Evolutionary conservation across 2,888 invertebrate genomes (phyloP).

Genomic region (Lepetodrilus schrolli): DNA sequence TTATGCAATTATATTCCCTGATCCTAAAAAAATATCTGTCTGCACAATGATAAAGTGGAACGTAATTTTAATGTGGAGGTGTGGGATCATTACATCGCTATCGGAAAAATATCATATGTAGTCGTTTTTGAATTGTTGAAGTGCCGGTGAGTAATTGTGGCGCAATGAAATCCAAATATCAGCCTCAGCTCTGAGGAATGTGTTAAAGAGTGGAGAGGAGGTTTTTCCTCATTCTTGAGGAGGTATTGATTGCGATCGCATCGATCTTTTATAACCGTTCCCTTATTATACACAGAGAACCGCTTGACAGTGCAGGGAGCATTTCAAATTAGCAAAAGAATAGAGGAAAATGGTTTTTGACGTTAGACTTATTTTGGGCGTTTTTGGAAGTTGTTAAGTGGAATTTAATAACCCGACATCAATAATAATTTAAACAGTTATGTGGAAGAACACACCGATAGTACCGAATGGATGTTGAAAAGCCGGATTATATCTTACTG

Average conservation of each 20-base stretch:
- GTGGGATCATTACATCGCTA: constrained; percentile 14
- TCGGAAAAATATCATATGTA: background rate
- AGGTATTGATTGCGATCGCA: background rate
- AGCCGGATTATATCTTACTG: too few species aligned
- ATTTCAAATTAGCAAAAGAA: too few species aligned
- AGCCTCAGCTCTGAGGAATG: background rate
- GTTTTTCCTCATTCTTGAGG: background rate
- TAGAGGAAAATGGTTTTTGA: too few species aligned
- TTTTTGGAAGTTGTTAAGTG: too few species aligned
- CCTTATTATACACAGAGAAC: too few species aligned
- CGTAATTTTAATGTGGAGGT: background rate
- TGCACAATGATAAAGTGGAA: background rate
- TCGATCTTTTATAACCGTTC: too few species aligned
- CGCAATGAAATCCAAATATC: background rate
- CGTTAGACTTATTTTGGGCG: too few species aligned
- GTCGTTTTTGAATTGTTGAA: constrained; percentile 4
- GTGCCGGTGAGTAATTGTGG: background rate
- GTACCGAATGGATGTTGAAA: too few species aligned
- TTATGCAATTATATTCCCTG: background rate
- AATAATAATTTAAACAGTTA: too few species aligned
- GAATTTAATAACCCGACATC: too few species aligned
- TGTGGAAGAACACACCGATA: too few species aligned
- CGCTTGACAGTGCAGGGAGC: too few species aligned
- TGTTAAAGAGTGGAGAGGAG: background rate
- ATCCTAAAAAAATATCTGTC: constrained; percentile 9